These are phyloP conservation scores for Catocala fraxini DNA, from an alignment of 2,888 invertebrate species.

Conservation along the genomic window DNA sequence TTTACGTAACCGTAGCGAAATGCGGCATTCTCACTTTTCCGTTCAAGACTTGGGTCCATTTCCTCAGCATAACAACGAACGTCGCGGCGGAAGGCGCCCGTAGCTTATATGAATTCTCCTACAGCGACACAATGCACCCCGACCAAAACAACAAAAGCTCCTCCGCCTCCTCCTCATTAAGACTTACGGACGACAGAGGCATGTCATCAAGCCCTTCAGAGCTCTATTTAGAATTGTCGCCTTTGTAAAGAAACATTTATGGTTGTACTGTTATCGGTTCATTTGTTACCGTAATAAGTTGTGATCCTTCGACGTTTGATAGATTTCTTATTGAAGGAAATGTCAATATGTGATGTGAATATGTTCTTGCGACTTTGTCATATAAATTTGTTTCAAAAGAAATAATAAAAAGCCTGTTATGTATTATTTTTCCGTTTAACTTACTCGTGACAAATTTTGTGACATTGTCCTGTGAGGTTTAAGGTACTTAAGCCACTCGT, in stretches of 20 bases:
- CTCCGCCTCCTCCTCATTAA: constrained; percentile 30
- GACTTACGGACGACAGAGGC: constrained; percentile 40
- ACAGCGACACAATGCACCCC: constrained; percentile 42
- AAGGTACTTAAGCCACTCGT: constrained; percentile 31
- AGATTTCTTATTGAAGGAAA: constrained; percentile 69
- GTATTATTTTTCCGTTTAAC: constrained; percentile 11
- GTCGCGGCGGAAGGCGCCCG: constrained; percentile 68
- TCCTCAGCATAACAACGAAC: constrained; percentile 71
- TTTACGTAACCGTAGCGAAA: constrained; percentile 44
- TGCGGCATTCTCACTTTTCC: constrained; percentile 69
- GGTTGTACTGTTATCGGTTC: constrained; percentile 67
- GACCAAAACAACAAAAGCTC: constrained; percentile 58
- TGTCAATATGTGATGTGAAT: constrained; percentile 52
- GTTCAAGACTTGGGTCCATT: constrained; percentile 69
- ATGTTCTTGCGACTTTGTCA: constrained; percentile 39
- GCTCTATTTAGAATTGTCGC: constrained; percentile 59
- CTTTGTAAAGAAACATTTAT: constrained; percentile 61
- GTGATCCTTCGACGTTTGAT: constrained; percentile 69
- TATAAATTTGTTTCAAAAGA: constrained; percentile 32
- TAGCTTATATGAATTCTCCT: constrained; percentile 75
- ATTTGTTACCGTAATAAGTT: constrained; percentile 76
- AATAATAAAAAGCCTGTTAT: constrained; percentile 23
- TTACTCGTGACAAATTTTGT: constrained; percentile 29
- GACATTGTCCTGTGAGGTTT: constrained; percentile 22
- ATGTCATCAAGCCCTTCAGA: constrained; percentile 32